Evolutionary conservation across 2,797 vertebrate species (phyloP), one percentile per base, ranked within the genome.

Genomic region (Lepilemur ruficaudatus): DNA sequence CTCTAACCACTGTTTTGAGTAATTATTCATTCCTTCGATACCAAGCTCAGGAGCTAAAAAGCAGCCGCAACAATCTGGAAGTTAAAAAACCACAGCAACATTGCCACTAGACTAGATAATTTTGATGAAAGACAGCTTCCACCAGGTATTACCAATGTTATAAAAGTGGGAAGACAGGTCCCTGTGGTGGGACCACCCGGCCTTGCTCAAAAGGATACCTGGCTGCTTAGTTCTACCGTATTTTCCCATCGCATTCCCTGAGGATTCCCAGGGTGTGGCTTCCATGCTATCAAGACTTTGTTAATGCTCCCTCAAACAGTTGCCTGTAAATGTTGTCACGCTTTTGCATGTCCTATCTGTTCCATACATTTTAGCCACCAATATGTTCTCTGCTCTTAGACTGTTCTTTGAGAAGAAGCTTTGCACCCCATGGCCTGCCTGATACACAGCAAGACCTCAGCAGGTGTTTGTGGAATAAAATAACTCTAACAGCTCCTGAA

Each of bases 131-230:
- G 61, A 63, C 2, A 23, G 72, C 72, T 7, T 72, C 46, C 20
- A 17, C 63, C 79, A 57, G 32, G 55, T 41, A 43, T 35, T 2
- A 61, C 2, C 9, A 55, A 22, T 38, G 1, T 43, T 7, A 41
- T 70, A 41, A 30, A 72, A 28, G 20, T 48, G 28, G 28, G 12
- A 23, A 41, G 72, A 72, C 43, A 61, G 46, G 55, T 55, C 63
- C 15, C 46, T 48, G 28, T 0, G 1, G 3, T 32, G 30, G 23
- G 59, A 18, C 9, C 7, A 28, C 46, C 52, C 57, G 3, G 32
- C 55, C 46, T 38, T 15, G 32, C 32, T 57, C 20, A 3, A 55
- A 23, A 48, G 55, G 38, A 25, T 0, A 6, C 41, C 10, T 15
- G 10, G 32, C n/a, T 12, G n/a, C 43, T 50, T 41, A 50, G 15